Conservation (phyloP, 2,797 vertebrate species). For the Rhinatrema bivittatum region DNA sequence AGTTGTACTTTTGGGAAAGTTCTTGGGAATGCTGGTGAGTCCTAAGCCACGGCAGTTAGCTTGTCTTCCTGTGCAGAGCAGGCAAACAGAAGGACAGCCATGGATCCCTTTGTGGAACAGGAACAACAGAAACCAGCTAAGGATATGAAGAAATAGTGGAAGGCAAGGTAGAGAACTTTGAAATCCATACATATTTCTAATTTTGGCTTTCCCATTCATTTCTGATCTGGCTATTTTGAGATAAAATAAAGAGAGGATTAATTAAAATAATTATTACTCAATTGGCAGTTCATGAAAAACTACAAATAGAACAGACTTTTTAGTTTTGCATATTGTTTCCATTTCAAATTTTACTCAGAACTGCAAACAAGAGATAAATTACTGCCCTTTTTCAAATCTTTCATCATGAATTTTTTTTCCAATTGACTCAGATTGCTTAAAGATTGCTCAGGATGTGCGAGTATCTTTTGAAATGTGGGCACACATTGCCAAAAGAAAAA, state of each 20-base stretch:
- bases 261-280: too few relatives aligned
- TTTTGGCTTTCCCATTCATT: conserved; percentile 44
- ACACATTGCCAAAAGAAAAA: too few relatives aligned
- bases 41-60: conserved; percentile 46
- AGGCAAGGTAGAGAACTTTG: conserved; percentile 33
- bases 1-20: conserved; percentile 39
- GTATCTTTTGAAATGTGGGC: too few relatives aligned
- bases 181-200: conserved; percentile 46
- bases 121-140: conserved; percentile 42
- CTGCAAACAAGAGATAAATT: too few relatives aligned
- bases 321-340: too few relatives aligned
- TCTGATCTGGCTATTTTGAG: conserved; percentile 40
- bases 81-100: conserved; percentile 46
- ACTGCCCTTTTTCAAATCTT: too few relatives aligned
- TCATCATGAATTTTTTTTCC: too few relatives aligned
- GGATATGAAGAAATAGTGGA: conserved; percentile 26
- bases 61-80: conserved; percentile 46
- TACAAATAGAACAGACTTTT: too few relatives aligned
- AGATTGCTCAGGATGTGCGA: too few relatives aligned
- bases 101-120: conserved; percentile 43
- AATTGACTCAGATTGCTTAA: too few relatives aligned
- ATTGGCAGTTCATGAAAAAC: too few relatives aligned
- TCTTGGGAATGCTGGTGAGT: conserved; percentile 39
- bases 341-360: too few relatives aligned
- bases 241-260: conserved; percentile 12